Evolutionary conservation across 2,797 vertebrate species (phyloP).

Genomic region (Myiotriccus ornatus): DNA sequence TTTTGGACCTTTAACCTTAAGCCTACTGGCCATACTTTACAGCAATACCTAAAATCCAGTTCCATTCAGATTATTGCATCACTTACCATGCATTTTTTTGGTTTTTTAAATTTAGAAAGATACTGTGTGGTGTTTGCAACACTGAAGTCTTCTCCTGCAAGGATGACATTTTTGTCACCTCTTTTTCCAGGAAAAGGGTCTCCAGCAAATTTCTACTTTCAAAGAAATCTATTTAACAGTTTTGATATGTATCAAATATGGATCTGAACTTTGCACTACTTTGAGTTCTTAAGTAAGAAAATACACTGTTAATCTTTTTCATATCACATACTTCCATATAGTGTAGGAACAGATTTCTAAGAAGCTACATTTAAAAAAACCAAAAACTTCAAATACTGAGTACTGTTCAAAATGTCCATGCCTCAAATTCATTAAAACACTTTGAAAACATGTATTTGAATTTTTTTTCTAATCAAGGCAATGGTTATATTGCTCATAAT

Average conservation of each 20-base stretch:
- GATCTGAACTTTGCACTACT: neutral
- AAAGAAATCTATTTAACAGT: neutral
- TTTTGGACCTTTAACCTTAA: neutral
- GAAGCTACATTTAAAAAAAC: too few species aligned
- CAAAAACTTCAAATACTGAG: neutral
- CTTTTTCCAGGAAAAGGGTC: neutral
- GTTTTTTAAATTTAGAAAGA: neutral
- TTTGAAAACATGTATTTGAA: neutral
- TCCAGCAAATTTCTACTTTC: neutral
- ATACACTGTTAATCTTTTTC: neutral
- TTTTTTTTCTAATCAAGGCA: neutral
- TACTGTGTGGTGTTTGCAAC: neutral
- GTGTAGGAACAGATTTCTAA: neutral
- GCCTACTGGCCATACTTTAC: neutral
- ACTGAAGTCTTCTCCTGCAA: neutral
- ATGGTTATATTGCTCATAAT: neutral
- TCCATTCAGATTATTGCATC: neutral
- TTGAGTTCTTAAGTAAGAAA: neutral
- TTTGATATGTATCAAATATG: neutral
- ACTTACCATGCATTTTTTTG: accelerated
- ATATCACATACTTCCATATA: neutral
- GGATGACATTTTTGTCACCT: neutral
- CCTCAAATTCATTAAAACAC: neutral
- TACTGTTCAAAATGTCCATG: neutral
- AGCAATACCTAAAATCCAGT: neutral